Evolutionary conservation across 2,797 vertebrate genomes (phyloP), one percentile per base, ranked within the genome.

Genomic region (Discoglossus pictus): DNA sequence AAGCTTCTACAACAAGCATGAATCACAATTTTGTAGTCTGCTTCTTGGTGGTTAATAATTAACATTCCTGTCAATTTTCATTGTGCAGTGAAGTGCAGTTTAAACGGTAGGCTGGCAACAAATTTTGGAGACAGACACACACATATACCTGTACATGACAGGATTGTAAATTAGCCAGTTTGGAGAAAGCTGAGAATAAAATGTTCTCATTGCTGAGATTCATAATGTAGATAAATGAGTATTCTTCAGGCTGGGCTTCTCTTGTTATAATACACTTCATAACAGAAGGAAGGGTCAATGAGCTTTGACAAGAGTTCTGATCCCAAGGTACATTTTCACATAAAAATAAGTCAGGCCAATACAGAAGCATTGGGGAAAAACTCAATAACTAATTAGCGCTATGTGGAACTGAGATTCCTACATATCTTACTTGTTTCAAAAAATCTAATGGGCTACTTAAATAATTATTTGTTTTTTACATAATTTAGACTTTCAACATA

Each of bases 1-100:
- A 59, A 73, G 75, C 74, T 52, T 73, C 24, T 71, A 76, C 82
- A 80, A 73, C 61, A 73, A 53, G 73, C 74, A 73, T 78, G 74
- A 78, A 75, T 78, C 70, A 78, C 80, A 81, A 82, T 40, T 71
- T 65, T 79, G 70, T 52, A 63, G 66, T 76, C 75, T 70, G 59
- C 76, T 76, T 80, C 75, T 77, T 66, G 52, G 36, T 71, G 73
- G 62, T 67, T 73, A 74, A 76, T 75, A 76, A 81, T 79, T 79
- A 78, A 73, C 56, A 75, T 80, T 76, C 74, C 51, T 55, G 39
- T 42, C 65, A 74, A 56, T 77, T 74, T 75, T 75, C 75, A 25
- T 56, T 75, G 62, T 60, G 48, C 73, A 61, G 16, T 23, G 35
- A 56, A 65, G 48, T 61, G 51, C 65, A 64, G 40, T 73, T 65